Evolutionary conservation across 2,888 invertebrate genomes (phyloP).

Genomic region (Caenorhabditis auriculariae): DNA sequence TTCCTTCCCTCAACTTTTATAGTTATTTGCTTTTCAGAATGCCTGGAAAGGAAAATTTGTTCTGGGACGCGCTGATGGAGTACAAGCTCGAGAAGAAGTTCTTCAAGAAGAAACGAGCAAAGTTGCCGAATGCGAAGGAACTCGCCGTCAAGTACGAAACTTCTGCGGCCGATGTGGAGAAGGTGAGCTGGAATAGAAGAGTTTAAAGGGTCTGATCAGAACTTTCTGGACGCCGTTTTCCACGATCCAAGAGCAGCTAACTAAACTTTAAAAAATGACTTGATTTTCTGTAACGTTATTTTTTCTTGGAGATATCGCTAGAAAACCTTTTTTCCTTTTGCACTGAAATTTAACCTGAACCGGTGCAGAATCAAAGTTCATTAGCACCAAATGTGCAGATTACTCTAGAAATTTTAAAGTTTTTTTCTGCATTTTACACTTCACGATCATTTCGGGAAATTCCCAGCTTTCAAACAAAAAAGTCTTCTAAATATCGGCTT

Average conservation of each 20-base stretch:
- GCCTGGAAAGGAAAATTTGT: constrained; percentile 46
- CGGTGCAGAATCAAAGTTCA: background rate
- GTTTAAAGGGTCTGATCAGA: background rate
- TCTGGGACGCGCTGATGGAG: constrained; percentile 47
- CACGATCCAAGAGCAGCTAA: too few relatives aligned
- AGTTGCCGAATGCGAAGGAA: constrained; percentile 28
- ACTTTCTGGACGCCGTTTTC: too few relatives aligned
- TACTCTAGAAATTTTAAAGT: too few relatives aligned
- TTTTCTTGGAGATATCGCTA: too few relatives aligned
- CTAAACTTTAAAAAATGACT: too few relatives aligned
- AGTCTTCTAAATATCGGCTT: too few relatives aligned
- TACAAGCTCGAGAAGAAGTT: constrained; percentile 46
- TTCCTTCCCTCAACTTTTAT: too few relatives aligned
- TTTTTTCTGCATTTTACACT: too few relatives aligned
- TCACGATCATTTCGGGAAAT: too few relatives aligned
- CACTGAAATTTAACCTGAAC: background rate
- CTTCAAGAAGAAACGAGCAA: constrained; percentile 39
- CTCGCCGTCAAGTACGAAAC: constrained; percentile 36
- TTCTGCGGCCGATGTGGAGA: constrained; percentile 42
- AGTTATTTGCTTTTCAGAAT: constrained; percentile 16
- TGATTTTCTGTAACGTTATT: too few relatives aligned
- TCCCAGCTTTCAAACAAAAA: background rate
- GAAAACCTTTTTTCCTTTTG: background rate
- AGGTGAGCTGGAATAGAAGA: constrained; percentile 14
- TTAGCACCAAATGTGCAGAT: too few relatives aligned